Base-by-base conservation (phyloP, 1,140 invertebrate genomes). In the Acromyrmex echinatior region DNA sequence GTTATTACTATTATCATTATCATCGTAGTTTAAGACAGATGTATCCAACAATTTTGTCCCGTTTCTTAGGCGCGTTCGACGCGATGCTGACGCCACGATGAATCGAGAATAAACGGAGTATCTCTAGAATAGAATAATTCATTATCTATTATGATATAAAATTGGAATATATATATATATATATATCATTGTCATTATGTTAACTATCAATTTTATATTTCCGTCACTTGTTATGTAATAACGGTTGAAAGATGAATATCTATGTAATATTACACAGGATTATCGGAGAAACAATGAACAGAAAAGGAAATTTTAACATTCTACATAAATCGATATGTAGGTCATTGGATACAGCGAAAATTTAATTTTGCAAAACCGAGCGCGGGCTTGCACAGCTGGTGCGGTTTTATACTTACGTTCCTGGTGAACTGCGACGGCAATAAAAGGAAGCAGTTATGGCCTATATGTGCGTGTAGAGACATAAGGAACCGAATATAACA, bases 361-460 rank as follows among this genome's bases (percentile, higher is more conserved):
- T 58, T 45, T n/a, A 25, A 56, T 71, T 74, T 74, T 18, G 18
- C 68, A 21, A 45, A 31, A 60, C 18, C 65, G 62, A 16, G 18
- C 63, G 68, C 16, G 68, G 53, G 10, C 2, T 14, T n/a, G 25
- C 18, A 25, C 35, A 35, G 28, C 14, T 16, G 39, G 39, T 53
- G 68, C 39, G 56, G 9, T 84, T 76, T 84, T 84, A 76, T 58
- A 65, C 25, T 35, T 60, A 60, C 14, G 14, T 31, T 74, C 45
- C 10, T 31, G 10, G 51, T 70, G 21, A 62, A 56, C 49, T n/a
- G 12, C 45, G 77, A 45, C 66, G 79, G 56, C 45, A 51, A 76
- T 76, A 84, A 84, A 76, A n/a, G 80, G 28, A 31, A 66, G n/a
- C 70, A 62, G 39, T 74, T 84, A 60, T 49, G 80, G 80, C 56